Percentiles rank a stretch among this genome's conserved stretches.
These are phyloP conservation scores for Cephalopachus bancanus DNA, from an alignment of 2,797 vertebrate genomes.

Conservation along the genomic window DNA sequence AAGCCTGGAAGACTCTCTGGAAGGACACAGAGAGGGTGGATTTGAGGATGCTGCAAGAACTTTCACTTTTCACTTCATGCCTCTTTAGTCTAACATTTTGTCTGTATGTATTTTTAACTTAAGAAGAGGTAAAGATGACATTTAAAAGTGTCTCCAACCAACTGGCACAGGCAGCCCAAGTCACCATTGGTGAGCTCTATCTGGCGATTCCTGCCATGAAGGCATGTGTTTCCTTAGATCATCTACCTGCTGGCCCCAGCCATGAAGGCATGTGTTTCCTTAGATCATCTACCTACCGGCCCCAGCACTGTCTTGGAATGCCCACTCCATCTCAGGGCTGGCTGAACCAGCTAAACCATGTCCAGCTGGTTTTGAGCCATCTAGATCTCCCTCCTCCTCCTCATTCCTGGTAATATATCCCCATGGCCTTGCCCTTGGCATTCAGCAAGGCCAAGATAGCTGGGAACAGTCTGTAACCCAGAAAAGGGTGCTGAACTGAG, in stretches of 20 bases:
- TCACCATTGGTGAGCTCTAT: neutral
- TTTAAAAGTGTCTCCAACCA: neutral
- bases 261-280: neutral
- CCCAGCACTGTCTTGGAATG: neutral
- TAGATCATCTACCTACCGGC: neutral
- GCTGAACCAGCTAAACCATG: neutral
- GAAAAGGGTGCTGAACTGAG: neutral
- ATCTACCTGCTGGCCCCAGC: too few relatives aligned
- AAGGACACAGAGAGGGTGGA: neutral
- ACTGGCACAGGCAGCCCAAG: neutral
- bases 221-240: neutral
- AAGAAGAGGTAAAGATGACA: slow-evolving; percentile 31
- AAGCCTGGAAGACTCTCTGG: neutral
- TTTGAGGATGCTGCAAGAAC: neutral
- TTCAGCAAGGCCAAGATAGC: neutral
- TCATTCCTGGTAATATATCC: neutral
- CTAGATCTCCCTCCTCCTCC: neutral
- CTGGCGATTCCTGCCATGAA: neutral
- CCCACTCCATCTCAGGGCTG: neutral
- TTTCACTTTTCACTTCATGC: neutral
- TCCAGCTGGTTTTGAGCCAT: neutral
- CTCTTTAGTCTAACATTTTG: slow-evolving; percentile 32
- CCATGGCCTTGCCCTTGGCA: neutral
- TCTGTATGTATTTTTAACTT: slow-evolving; percentile 38
- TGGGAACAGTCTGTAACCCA: neutral